phyloP scores from a whole-genome alignment of 2,888 invertebrate species.

The Octonoba sinensis region DNA sequence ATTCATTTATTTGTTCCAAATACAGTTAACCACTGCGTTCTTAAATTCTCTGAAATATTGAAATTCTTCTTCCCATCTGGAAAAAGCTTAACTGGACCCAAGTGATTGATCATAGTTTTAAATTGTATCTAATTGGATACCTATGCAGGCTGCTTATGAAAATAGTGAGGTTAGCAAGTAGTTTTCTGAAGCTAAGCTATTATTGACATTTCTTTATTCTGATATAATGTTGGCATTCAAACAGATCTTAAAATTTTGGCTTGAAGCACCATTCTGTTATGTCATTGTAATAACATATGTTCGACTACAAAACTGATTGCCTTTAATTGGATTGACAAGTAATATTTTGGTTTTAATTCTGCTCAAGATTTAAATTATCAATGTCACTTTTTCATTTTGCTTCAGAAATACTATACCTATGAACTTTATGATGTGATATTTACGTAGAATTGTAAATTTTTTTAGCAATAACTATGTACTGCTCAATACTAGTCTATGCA shows the following conservation, averaged over 20 bases:
- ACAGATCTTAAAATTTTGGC: too few relatives aligned
- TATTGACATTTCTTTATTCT: not conserved
- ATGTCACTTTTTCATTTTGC: not conserved
- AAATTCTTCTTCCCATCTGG: too few relatives aligned
- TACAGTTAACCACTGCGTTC: not conserved
- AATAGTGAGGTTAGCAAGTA: slow-evolving; percentile 2
- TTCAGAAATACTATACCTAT: slow-evolving; percentile 10
- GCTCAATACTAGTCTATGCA: slow-evolving; percentile 17
- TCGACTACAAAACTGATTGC: too few relatives aligned
- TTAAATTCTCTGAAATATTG: too few relatives aligned
- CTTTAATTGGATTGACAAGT: too few relatives aligned
- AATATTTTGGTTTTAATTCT: too few relatives aligned
- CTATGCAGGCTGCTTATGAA: not conserved
- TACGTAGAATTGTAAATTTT: slow-evolving; percentile 20
- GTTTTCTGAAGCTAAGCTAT: slow-evolving; percentile 6
- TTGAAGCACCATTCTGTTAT: too few relatives aligned
- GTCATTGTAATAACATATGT: too few relatives aligned
- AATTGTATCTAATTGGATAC: too few relatives aligned
- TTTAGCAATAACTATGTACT: slow-evolving; percentile 2
- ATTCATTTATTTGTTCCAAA: slow-evolving; percentile 1
- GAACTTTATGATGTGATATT: slow-evolving; percentile 20
- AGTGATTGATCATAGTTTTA: too few relatives aligned
- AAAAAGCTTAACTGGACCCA: too few relatives aligned
- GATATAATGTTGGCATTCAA: not conserved
- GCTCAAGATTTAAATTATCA: too few relatives aligned